Evolutionary conservation across 2,888 invertebrate genomes (phyloP), one percentile per base, ranked within the genome.

Genomic region (Automeris io): DNA sequence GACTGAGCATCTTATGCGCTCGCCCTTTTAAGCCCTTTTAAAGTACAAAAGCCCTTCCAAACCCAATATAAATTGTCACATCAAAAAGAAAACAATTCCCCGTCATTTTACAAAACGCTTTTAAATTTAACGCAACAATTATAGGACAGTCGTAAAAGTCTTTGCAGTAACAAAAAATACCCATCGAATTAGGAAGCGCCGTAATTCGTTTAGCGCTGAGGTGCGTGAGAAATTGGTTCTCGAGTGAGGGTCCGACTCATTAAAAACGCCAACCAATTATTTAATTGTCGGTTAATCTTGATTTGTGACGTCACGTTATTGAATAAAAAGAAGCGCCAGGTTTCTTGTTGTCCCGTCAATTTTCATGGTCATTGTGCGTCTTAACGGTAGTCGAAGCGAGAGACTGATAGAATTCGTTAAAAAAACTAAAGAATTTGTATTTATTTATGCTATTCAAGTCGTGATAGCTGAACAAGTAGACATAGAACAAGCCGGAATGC

Each of bases 261-360:
- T 64, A 63, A 57, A 59, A 51, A 47, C 56, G 50, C 45, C 57
- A 57, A 66, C 61, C 70, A 78, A 78, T 78, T 75, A 70, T 67
- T 61, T 78, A 75, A 79, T 75, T 65, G 65, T 54, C 65, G 64
- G 37, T 49, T 71, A 73, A 80, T 75, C 72, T 63, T 58, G 25
- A 32, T 40, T 35, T 19, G 40, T 40, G 32, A 35, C 31, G 35
- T 19, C 18, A 13, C 31, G 32, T 33, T 24, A 23, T 24, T 23
- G 32, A 32, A 23, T 16, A 32, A 37, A 16, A 37, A 23, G 31
- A 9, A 23, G 8, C 16, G 37, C 16, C 16, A 16, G 16, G n/a
- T 16, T 29, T 29, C 16, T 29, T 29, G 16, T 7, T 13, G n/a
- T n/a, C n/a, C 16, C 16, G 13, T 7, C 16, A n/a, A 16, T 16